Base-by-base conservation (phyloP, 2,113 vertebrate genomes). In the Lathamus discolor region DNA sequence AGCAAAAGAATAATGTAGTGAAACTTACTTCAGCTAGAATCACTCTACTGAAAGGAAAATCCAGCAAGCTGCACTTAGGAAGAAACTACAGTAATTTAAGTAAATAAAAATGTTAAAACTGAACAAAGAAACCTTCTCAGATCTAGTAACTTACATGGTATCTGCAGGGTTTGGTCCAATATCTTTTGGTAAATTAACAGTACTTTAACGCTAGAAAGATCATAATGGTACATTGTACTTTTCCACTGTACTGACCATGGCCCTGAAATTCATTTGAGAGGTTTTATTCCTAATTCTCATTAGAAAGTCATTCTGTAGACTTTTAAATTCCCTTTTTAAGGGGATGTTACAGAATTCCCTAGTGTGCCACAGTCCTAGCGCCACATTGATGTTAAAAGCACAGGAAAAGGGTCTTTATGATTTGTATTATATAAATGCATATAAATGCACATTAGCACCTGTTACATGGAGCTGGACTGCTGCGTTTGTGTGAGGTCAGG, bases 391-490 rank as follows among this genome's bases (percentile, higher is more conserved):
- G 10, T 25, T 46, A 20, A 39, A 33, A 70, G 13, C 49, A 55
- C 6, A 33, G 64, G 49, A 77, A 39, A 61, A 63, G 17, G 6
- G 11, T 39, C 59, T 43, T 57, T 46, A 37, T 41, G 44, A 1
- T 25, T 52, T 48, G 6, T 20, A 4, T 62, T 20, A 3, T 13
- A 29, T 28, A 28, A 63, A 10, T 23, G 22, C 4, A 24, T 39
- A 4, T 25, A 24, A 63, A 27, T 7, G 13, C 18, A 0, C 6
- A 10, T 12, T 27, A 52, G 46, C 4, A 1, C 18, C 44, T 27
- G 49, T 25, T 16, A 9, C 23, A 0, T 1, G 43, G 72, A 39
- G n/a, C 35, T 5, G 5, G 18, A 37, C 35, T 48, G 74, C 29
- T 52, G 83, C 39, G 22, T 10, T 33, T 44, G 31, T 44, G 37